Evolutionary conservation across 2,888 invertebrate species (phyloP), one percentile per base, ranked within the genome.

Genomic region (Chydorus sphaericus): DNA sequence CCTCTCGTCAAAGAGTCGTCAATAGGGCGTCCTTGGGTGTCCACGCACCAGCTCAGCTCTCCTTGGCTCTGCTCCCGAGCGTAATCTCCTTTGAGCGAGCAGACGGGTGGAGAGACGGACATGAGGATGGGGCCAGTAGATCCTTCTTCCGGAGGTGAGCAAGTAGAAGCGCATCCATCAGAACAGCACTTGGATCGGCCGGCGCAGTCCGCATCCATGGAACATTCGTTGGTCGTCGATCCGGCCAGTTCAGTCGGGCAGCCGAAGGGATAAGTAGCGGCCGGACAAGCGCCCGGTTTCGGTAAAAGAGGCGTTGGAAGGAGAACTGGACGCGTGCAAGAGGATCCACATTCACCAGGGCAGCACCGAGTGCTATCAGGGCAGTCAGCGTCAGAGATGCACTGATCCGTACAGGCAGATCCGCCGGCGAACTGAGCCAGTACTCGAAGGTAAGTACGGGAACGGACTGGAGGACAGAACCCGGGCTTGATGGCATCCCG

Each of bases 151-250:
- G 86, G 82, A 48, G 78, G 73, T 0, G 83, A 78, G 66, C 89
- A 88, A 62, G 83, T 81, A 0, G 87, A 87, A 0, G 88, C 87
- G 65, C 89, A 89, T 29, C 89, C 89, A 44, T 87, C 88, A 1
- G 86, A 85, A 66, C 89, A 89, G 69, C 89, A 89, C 58, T 86
- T 81, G 58, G 78, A 76, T 0, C 74, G 73, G 0, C 78, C 76
- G 2, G 77, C 78, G 64, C 89, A 89, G 61, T 85, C 82, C n/a
- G 80, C 76, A 69, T 89, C 88, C 0, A 79, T 79, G 55, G 79
- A 79, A 62, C 89, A 89, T 64, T 84, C 80, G 30, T 44, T 44
- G 11, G 18, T 48, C 30, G 30, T 18, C n/a, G n/a, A n/a, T n/a
- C n/a, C n/a, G n/a, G 30, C 44, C 8, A 14, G 14, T 18, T 52